These are phyloP conservation scores for Biston stratarius DNA, from an alignment of 2,888 invertebrate genomes.

Conservation along the genomic window DNA sequence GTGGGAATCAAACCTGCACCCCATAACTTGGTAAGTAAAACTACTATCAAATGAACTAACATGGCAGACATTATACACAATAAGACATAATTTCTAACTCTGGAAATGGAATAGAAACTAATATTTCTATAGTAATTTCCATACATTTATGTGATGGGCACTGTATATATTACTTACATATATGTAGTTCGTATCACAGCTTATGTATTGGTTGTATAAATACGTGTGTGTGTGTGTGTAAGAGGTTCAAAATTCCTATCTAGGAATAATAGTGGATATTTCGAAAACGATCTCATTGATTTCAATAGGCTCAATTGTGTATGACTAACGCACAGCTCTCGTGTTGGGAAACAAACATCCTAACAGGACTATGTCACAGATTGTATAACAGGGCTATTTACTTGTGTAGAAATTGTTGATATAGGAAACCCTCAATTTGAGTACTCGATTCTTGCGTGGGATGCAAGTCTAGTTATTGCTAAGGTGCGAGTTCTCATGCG, in stretches of 20 bases:
- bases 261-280: constrained; percentile 15
- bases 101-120: too few species aligned
- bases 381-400: neutral
- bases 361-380: constrained; percentile 1
- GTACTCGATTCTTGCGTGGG: neutral
- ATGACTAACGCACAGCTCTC: constrained; percentile 11
- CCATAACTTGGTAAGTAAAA: too few species aligned
- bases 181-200: neutral
- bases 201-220: neutral
- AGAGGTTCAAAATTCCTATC: constrained; percentile 9
- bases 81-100: too few species aligned
- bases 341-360: constrained; percentile 15
- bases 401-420: constrained; percentile 13
- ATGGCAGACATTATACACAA: too few species aligned
- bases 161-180: neutral
- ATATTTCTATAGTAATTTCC: too few species aligned
- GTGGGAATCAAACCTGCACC: too few species aligned
- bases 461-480: neutral
- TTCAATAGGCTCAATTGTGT: neutral
- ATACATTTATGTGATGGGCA: too few species aligned
- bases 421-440: constrained; percentile 4
- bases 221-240: neutral
- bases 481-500: neutral
- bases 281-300: constrained; percentile 12
- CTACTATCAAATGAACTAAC: too few species aligned